These are phyloP conservation scores for Leptogaster cylindrica DNA, from an alignment of 2,888 invertebrate genomes.

Conservation along the genomic window DNA sequence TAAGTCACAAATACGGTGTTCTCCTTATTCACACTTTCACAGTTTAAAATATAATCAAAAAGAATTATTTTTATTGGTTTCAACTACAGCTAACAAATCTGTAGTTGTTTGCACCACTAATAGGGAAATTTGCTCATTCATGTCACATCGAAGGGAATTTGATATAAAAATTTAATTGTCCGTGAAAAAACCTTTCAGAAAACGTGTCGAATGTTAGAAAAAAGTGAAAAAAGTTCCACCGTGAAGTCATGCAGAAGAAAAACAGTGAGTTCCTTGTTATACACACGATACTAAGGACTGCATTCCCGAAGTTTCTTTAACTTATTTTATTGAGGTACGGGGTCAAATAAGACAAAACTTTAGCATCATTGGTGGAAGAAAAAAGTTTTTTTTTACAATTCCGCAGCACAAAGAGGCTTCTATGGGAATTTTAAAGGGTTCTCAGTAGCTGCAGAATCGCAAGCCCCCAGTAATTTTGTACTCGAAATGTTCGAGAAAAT, in stretches of 20 bases:
- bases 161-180: too few species aligned
- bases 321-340: constrained; percentile 2
- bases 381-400: constrained; percentile 10
- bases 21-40: too few species aligned
- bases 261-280: background rate
- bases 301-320: background rate
- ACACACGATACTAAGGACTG: background rate
- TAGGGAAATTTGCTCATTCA: too few species aligned
- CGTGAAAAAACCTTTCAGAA: too few species aligned
- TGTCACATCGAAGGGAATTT: too few species aligned
- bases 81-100: too few species aligned
- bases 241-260: background rate
- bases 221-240: too few species aligned
- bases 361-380: background rate
- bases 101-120: too few species aligned
- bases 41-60: too few species aligned
- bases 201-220: too few species aligned
- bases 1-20: too few species aligned
- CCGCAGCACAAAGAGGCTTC: background rate
- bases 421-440: background rate
- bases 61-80: too few species aligned
- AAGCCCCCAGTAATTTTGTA: constrained; percentile 25
- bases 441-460: constrained; percentile 9
- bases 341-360: constrained; percentile 10
- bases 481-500: constrained; percentile 11